These are phyloP conservation scores for Myocastor coypus DNA, from an alignment of 2,113 vertebrate genomes.

Conservation along the genomic window DNA sequence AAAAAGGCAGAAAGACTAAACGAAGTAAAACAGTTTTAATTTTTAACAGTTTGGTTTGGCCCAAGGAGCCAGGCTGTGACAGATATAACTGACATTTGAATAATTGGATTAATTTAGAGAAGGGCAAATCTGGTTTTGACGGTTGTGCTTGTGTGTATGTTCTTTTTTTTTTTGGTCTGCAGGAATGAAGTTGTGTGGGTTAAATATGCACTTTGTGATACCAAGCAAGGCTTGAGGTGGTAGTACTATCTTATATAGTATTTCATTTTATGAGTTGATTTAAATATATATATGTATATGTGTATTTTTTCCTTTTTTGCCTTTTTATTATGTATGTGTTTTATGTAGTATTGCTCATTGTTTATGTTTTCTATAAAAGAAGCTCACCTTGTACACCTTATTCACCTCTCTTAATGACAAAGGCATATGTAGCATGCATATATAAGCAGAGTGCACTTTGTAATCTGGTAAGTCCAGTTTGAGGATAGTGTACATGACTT, in stretches of 20 bases:
- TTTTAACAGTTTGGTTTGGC: constrained; percentile 92
- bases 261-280: background rate
- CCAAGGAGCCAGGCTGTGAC: constrained; percentile 90
- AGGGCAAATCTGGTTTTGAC: constrained; percentile 88
- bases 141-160: constrained; percentile 85
- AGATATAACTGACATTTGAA: constrained; percentile 95
- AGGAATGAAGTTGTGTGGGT: constrained; percentile 86
- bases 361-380: background rate
- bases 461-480: background rate
- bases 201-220: constrained; percentile 89
- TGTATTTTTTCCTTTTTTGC: too few relatives aligned
- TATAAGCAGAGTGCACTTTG: background rate
- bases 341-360: background rate
- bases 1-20: constrained; percentile 94
- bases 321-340: background rate
- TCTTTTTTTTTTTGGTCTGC: constrained; percentile 44
- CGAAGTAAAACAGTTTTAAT: constrained; percentile 93
- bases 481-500: background rate
- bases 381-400: background rate
- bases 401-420: background rate
- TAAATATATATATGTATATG: background rate
- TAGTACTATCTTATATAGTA: constrained; percentile 62
- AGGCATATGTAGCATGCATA: background rate
- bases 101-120: constrained; percentile 97
- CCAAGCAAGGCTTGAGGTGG: constrained; percentile 81